Conservation (phyloP, 2,888 invertebrate genomes). For the Proisotoma minuta region DNA sequence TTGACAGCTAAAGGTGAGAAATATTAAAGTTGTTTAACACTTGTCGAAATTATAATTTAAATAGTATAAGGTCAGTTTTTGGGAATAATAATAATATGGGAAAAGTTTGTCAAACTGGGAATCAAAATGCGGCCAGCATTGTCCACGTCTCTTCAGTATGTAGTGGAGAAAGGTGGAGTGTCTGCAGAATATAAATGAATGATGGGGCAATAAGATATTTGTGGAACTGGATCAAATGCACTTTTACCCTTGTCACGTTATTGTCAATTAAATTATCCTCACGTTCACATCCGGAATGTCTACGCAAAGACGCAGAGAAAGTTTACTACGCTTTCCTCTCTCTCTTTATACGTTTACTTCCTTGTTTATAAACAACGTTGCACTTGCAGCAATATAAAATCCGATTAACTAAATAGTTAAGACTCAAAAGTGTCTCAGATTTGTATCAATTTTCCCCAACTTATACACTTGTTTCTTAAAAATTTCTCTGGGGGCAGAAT, state of each 20-base stretch:
- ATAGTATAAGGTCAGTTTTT: no score
- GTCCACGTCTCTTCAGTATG: no score
- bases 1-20: no score
- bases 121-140: no score
- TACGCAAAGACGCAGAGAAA: no score
- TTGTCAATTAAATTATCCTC: conserved; percentile 36
- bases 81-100: no score
- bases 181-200: conserved; percentile 10
- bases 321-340: background rate
- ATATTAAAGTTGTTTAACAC: no score
- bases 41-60: no score
- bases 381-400: background rate
- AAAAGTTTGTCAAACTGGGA: no score
- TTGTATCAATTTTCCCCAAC: background rate
- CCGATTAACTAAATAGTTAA: conserved; percentile 5
- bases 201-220: background rate
- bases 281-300: conserved; percentile 28
- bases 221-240: conserved; percentile 16
- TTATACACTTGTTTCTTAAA: background rate
- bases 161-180: background rate
- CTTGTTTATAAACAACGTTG: background rate
- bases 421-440: background rate
- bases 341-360: background rate
- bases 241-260: conserved; percentile 38
- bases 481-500: background rate